Percentiles rank a stretch among this genome's conserved stretches.
Conservation (phyloP, 2,113 vertebrate species). For the Globicephala melas region DNA sequence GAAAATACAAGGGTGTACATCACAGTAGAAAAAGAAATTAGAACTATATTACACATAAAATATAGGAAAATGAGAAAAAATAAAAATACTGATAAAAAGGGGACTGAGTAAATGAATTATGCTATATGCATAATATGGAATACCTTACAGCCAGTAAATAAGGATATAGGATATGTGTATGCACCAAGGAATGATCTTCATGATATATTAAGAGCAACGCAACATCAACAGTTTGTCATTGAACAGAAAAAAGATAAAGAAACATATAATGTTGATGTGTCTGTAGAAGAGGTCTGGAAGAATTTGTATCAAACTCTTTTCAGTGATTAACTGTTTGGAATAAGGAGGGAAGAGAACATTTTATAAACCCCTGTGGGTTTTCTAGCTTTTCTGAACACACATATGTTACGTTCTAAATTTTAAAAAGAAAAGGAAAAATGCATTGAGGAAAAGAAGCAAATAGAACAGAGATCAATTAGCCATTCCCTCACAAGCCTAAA, state of each 20-base stretch:
- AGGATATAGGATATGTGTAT: neutral
- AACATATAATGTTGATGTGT: neutral
- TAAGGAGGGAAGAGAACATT: neutral
- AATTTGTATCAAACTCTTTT: neutral
- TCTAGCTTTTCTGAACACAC: neutral
- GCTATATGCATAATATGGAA: neutral
- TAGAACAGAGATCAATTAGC: slow-evolving; percentile 58
- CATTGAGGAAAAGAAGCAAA: neutral
- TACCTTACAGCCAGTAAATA: neutral
- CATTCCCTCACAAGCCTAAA: slow-evolving; percentile 57
- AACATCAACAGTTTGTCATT: neutral
- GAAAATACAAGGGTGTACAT: neutral
- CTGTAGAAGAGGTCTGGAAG: neutral
- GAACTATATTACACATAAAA: neutral
- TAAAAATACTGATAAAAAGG: neutral
- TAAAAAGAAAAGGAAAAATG: neutral
- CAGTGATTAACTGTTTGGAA: neutral
- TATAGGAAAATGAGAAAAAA: neutral
- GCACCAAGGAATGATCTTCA: neutral
- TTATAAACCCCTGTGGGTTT: neutral
- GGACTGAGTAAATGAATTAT: neutral
- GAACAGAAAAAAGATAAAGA: neutral
- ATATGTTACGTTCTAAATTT: neutral
- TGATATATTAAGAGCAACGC: neutral
- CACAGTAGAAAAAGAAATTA: neutral